Percentiles rank a stretch among this genome's conserved stretches.
These are phyloP conservation scores for Phoenicopterus ruber DNA, from an alignment of 2,113 vertebrate species.

Conservation along the genomic window DNA sequence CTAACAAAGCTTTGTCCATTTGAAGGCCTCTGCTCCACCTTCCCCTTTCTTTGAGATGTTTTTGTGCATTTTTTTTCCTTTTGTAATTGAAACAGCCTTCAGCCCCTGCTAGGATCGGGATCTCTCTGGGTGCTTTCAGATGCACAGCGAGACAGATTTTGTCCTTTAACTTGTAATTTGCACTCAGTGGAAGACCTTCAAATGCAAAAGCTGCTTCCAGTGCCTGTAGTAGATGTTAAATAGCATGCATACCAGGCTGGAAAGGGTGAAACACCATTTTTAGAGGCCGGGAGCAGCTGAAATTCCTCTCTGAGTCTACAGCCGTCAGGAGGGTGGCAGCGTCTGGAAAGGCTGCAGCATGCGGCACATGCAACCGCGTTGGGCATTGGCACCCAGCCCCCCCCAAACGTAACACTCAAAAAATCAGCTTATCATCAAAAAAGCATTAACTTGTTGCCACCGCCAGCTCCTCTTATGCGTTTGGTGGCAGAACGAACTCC, in stretches of 20 bases:
- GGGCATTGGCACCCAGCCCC: not conserved
- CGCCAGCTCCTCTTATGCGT: not conserved
- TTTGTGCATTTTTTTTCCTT: not conserved
- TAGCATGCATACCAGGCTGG: not conserved
- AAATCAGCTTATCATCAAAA: not conserved
- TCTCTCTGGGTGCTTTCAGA: not conserved
- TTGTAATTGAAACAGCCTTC: not conserved
- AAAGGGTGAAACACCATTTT: not conserved
- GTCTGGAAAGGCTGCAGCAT: not conserved
- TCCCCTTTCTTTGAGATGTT: not conserved
- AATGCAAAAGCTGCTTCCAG: not conserved
- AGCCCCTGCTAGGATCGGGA: not conserved
- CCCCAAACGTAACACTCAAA: not conserved
- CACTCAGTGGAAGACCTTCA: not conserved
- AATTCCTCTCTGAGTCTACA: not conserved
- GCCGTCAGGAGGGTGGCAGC: not conserved
- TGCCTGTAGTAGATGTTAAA: not conserved
- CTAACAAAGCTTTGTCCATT: not conserved
- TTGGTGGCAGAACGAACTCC: not conserved
- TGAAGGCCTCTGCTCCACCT: not conserved
- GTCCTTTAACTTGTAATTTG: not conserved
- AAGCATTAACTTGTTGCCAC: not conserved
- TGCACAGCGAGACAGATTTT: not conserved
- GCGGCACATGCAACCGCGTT: rapidly evolving
- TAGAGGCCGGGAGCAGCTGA: not conserved